phyloP scores from a whole-genome alignment of 2,888 invertebrate species.

The Synergus umbraculus region DNA sequence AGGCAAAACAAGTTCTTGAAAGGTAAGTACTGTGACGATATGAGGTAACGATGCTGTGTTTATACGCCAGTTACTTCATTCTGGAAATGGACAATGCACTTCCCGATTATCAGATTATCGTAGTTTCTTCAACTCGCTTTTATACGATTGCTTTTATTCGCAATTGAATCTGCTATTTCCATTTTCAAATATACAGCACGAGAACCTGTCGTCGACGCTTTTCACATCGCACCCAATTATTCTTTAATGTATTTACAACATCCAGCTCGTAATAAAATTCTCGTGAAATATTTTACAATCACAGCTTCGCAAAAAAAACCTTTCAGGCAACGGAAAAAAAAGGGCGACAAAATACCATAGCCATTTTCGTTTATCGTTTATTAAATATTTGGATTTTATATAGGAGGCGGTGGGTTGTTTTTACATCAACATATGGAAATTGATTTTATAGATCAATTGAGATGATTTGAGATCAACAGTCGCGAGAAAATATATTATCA shows the following conservation, averaged over 20 bases:
- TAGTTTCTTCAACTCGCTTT: conserved; percentile 23
- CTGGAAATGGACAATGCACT: conserved; percentile 28
- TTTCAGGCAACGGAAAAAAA: neutral
- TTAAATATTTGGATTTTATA: too few species aligned
- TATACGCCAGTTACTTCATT: conserved; percentile 37
- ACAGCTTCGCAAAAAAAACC: too few species aligned
- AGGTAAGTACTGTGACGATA: conserved; percentile 49
- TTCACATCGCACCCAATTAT: neutral
- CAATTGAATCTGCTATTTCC: conserved; percentile 5
- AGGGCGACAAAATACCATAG: neutral
- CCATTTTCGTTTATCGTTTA: too few species aligned
- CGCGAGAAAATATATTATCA: conserved; percentile 7
- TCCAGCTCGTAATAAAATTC: neutral
- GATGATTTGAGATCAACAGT: neutral
- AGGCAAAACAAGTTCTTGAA: conserved; percentile 49
- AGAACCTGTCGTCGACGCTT: conserved; percentile 1
- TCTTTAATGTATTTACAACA: neutral
- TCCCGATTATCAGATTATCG: conserved; percentile 32
- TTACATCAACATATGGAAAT: neutral
- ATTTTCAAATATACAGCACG: conserved; percentile 14
- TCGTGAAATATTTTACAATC: conserved; percentile 9
- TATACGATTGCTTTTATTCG: conserved; percentile 26
- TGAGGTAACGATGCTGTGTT: conserved; percentile 39
- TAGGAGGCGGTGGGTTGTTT: too few species aligned
- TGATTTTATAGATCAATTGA: neutral